These are phyloP conservation scores for Candoia aspera DNA, from an alignment of 2,113 vertebrate species.

Conservation along the genomic window DNA sequence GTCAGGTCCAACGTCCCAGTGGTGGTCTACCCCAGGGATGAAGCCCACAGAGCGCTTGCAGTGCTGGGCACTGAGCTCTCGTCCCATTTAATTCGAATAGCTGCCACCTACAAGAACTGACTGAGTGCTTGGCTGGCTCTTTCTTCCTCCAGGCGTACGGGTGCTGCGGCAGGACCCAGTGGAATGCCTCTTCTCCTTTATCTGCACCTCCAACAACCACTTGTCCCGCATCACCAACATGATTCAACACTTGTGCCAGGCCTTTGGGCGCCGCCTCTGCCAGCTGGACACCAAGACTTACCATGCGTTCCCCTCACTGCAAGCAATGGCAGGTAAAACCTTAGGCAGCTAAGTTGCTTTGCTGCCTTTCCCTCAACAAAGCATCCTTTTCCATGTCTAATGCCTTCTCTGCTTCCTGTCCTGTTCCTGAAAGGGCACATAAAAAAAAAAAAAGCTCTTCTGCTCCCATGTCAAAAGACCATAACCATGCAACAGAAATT, in stretches of 20 bases:
- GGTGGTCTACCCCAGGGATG: too few species aligned
- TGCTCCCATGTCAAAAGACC: neutral
- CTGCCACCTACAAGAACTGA: neutral
- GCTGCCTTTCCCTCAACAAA: neutral
- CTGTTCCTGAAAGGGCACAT: neutral
- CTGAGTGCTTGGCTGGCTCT: fast-evolving
- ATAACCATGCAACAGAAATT: too few species aligned
- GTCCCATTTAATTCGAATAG: neutral
- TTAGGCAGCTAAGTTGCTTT: neutral
- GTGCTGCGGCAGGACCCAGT: slow-evolving; percentile 88
- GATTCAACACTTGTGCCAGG: slow-evolving; percentile 87
- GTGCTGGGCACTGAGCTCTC: neutral
- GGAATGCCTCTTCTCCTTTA: slow-evolving; percentile 94
- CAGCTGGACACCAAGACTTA: slow-evolving; percentile 78
- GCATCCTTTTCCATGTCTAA: neutral
- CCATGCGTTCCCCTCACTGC: slow-evolving; percentile 84
- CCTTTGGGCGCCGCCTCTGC: slow-evolving; percentile 80
- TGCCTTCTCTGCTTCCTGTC: neutral
- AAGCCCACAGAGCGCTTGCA: neutral
- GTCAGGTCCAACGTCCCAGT: too few species aligned
- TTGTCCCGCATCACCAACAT: slow-evolving; percentile 91
- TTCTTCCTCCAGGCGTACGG: slow-evolving; percentile 79
- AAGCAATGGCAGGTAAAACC: slow-evolving; percentile 80
- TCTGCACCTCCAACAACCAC: slow-evolving; percentile 97
- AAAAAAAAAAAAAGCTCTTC: neutral